Base-by-base conservation (phyloP, 2,113 vertebrate genomes). In the Boulengeromyrus knoepffleri region DNA sequence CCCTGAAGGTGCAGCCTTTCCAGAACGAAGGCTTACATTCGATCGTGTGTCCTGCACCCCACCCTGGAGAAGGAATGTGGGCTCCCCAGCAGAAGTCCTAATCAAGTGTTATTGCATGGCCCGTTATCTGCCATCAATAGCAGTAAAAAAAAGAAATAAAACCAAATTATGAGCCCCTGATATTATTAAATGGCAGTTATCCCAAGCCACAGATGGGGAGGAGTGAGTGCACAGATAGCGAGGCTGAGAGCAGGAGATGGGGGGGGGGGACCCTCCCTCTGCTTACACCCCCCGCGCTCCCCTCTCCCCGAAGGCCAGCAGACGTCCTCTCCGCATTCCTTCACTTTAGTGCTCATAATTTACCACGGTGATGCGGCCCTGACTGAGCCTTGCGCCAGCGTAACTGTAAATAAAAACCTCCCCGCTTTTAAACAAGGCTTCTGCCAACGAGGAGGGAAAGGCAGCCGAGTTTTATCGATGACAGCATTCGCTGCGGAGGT, bases 321-420 rank as follows among this genome's bases (percentile, higher is more conserved):
- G 66, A 70, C 62, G n/a, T 62, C 19, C 27, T 52, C n/a, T 27
- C 24, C 45, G 93, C 95, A 95, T 93, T 94, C 91, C 93, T 92
- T 92, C 24, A 90, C 94, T 96, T 96, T 95, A 96, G 94, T 95
- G 94, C 95, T 95, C 95, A 95, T 96, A 95, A 94, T 95, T 96
- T 96, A 96, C 91, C 94, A 94, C 94, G 95, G 91, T 94, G 95
- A 95, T 90, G 93, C 94, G 95, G 92, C 93, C 91, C 91, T 95
- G 94, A 92, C 94, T 94, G 95, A 94, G 94, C 93, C 94, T 96
- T 86, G 93, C 94, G 94, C 94, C 95, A 94, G 92, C 92, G 91
- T 94, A 94, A 92, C 93, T 96, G 95, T 96, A 96, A 97, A 96
- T 96, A 95, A 97, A 96, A 96, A 96, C 95, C 95, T 94, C 94